These are phyloP conservation scores for Lepus americanus DNA, from an alignment of 2,113 vertebrate species.

Conservation along the genomic window DNA sequence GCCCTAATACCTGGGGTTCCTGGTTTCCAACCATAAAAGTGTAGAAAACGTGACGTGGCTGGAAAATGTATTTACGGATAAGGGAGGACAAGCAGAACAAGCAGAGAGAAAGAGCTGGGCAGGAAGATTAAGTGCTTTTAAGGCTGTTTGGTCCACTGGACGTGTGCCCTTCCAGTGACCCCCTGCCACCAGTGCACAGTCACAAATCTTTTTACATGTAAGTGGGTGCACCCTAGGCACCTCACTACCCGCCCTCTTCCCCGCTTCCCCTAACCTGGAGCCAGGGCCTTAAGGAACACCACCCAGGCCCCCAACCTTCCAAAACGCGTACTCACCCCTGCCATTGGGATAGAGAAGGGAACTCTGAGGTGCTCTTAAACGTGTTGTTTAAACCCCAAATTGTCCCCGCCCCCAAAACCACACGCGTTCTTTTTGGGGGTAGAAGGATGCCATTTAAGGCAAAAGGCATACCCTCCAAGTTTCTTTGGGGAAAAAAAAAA, in stretches of 20 bases:
- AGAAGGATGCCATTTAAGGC: constrained; percentile 82
- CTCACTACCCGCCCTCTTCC: too few species aligned
- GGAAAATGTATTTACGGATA: neutral
- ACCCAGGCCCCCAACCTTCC: neutral
- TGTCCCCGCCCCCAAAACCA: constrained; percentile 81
- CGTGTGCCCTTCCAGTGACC: neutral
- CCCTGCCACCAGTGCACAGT: neutral
- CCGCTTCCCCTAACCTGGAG: neutral
- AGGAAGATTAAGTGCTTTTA: neutral
- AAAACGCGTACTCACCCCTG: constrained; percentile 79
- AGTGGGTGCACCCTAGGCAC: neutral
- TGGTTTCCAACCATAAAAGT: neutral
- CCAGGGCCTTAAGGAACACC: neutral
- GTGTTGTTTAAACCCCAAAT: constrained; percentile 74
- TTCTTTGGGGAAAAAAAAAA: constrained; percentile 51
- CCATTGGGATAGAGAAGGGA: constrained; percentile 74
- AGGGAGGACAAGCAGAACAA: neutral
- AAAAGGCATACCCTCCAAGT: constrained; percentile 60
- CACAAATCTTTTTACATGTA: neutral
- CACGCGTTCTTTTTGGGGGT: constrained; percentile 75
- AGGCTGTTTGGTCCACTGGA: neutral
- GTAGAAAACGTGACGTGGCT: neutral
- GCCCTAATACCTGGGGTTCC: neutral
- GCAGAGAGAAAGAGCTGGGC: neutral
- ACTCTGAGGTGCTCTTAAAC: constrained; percentile 72